phyloP scores from a whole-genome alignment of 2,113 vertebrate genomes.

The Tonatia bakeri region DNA sequence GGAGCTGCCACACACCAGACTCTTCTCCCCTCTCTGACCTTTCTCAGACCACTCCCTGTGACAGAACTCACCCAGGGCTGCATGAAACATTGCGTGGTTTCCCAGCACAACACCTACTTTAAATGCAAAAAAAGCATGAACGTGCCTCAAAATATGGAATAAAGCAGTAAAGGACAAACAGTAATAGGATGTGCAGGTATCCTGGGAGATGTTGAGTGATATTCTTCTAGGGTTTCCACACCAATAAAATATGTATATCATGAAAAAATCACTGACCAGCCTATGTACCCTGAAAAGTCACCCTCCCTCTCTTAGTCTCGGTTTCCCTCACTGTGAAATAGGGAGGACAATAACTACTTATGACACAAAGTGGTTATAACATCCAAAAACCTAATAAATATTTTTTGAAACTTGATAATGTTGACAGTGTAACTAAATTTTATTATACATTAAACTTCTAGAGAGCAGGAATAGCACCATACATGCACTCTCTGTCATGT shows the following conservation, averaged over 20 bases:
- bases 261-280: not conserved
- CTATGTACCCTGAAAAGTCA: not conserved
- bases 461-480: not conserved
- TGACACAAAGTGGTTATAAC: not conserved
- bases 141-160: not conserved
- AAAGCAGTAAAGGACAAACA: not conserved
- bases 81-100: fast-evolving
- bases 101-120: not conserved
- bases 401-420: not conserved
- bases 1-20: fast-evolving
- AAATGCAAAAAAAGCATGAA: not conserved
- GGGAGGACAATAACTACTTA: not conserved
- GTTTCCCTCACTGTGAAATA: not conserved
- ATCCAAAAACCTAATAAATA: not conserved
- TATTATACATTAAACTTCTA: not conserved
- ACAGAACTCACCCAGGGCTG: too few relatives aligned
- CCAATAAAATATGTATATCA: not conserved
- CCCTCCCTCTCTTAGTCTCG: not conserved
- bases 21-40: not conserved
- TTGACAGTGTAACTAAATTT: not conserved
- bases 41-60: too few relatives aligned
- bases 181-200: not conserved
- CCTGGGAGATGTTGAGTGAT: not conserved
- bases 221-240: not conserved
- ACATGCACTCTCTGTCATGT: not conserved